Evolutionary conservation across 2,888 invertebrate species (phyloP).

Genomic region (Serrognathus titanus): DNA sequence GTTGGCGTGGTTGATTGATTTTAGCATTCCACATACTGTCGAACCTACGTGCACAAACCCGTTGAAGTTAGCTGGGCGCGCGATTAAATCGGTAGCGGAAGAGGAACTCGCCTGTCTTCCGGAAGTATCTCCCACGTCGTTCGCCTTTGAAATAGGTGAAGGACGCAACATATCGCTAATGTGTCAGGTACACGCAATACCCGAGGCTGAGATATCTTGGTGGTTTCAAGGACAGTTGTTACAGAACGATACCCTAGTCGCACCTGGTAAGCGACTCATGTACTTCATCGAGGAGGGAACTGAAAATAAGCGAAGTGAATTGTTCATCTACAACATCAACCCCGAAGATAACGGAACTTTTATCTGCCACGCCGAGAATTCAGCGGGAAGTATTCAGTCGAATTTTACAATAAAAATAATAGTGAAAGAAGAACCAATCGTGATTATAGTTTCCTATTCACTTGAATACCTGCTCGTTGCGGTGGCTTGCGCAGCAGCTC

Average conservation of each 20-base stretch:
- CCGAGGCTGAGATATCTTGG: conserved; percentile 80
- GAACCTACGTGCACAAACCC: conserved; percentile 78
- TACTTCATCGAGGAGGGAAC: conserved; percentile 69
- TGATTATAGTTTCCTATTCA: conserved; percentile 51
- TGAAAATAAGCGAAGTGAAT: conserved; percentile 72
- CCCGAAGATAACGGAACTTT: conserved; percentile 82
- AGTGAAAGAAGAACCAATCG: conserved; percentile 64
- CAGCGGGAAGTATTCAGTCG: conserved; percentile 73
- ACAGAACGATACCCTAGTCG: conserved; percentile 70
- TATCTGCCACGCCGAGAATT: conserved; percentile 80
- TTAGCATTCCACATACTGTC: conserved; percentile 72
- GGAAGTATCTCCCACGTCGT: conserved; percentile 69
- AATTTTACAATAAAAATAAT: conserved; percentile 79
- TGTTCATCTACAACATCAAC: conserved; percentile 74
- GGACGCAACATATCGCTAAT: conserved; percentile 80
- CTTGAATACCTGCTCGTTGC: conserved; percentile 69
- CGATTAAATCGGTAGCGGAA: conserved; percentile 64
- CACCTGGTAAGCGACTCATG: conserved; percentile 63
- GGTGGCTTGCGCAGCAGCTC: conserved; percentile 62
- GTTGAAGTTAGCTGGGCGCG: conserved; percentile 60
- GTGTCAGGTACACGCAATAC: conserved; percentile 77
- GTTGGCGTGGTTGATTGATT: conserved; percentile 72
- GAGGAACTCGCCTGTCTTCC: conserved; percentile 80
- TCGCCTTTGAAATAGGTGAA: conserved; percentile 73
- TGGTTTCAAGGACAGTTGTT: conserved; percentile 76